A percentile compares a stretch with the other conserved stretches of the same genome.
phyloP scores from a whole-genome alignment of 2,888 invertebrate genomes.

The Oligia fasciuncula region DNA sequence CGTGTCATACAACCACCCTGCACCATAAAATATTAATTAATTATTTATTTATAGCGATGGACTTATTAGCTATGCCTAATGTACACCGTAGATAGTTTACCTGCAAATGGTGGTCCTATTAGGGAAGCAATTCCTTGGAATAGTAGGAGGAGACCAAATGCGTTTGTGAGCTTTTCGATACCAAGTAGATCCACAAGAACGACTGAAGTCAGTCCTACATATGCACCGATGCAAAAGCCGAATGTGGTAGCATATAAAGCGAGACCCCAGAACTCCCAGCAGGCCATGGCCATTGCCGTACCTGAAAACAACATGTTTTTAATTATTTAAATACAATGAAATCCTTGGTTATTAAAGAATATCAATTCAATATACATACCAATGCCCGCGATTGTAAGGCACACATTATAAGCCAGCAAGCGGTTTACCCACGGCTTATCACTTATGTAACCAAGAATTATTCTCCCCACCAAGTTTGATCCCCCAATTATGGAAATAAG shows the following conservation, averaged over 20 bases:
- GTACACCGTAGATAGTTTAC: slow-evolving; percentile 86
- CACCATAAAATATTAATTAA: slow-evolving; percentile 65
- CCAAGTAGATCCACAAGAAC: slow-evolving; percentile 98
- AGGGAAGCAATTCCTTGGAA: slow-evolving; percentile 98
- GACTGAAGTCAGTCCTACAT: slow-evolving; percentile 98
- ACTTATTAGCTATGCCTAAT: background rate
- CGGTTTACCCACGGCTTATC: slow-evolving; percentile 98
- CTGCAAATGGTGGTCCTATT: slow-evolving; percentile 97
- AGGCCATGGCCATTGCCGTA: slow-evolving; percentile 94
- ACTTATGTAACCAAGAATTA: slow-evolving; percentile 95
- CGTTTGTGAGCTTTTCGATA: slow-evolving; percentile 98
- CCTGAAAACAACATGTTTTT: slow-evolving; percentile 86
- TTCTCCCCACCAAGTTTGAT: slow-evolving; percentile 96
- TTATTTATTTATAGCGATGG: background rate
- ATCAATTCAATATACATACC: slow-evolving; percentile 90
- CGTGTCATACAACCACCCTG: slow-evolving; percentile 96
- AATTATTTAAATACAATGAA: slow-evolving; percentile 5
- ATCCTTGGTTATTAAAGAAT: slow-evolving; percentile 11
- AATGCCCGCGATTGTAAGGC: slow-evolving; percentile 96
- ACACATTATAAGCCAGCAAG: slow-evolving; percentile 96
- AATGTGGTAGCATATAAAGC: slow-evolving; percentile 94
- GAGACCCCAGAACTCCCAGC: slow-evolving; percentile 93
- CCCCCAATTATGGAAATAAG: slow-evolving; percentile 95
- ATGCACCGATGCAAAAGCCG: slow-evolving; percentile 98
- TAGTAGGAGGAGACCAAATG: slow-evolving; percentile 97